A percentile compares a stretch with the other conserved stretches of the same genome.
Conservation (phyloP, 2,888 invertebrate species). For the Mythimna pallens region DNA sequence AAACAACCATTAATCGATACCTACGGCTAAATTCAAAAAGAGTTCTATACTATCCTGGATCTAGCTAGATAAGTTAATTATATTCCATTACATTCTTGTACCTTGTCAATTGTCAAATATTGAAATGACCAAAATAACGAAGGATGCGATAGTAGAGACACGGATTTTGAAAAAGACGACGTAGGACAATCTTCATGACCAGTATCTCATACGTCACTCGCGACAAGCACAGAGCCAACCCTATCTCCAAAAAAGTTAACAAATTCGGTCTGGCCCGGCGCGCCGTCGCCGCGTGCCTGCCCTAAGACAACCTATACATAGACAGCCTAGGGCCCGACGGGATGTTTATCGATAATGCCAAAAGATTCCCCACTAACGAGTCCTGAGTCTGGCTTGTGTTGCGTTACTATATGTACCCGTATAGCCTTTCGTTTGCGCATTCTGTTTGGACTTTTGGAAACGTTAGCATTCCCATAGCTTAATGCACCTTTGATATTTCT, state of each 20-base stretch:
- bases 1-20: background rate
- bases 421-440: constrained; percentile 51
- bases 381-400: constrained; percentile 66
- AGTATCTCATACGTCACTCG: background rate
- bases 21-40: constrained; percentile 1
- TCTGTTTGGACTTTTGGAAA: constrained; percentile 41
- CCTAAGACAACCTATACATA: constrained; percentile 88
- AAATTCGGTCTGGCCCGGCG: constrained; percentile 76
- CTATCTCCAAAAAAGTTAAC: constrained; percentile 81
- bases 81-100: background rate
- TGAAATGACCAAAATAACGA: background rate
- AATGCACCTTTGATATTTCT: constrained; percentile 23
- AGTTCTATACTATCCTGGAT: background rate
- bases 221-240: constrained; percentile 69
- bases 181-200: background rate
- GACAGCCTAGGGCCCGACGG: constrained; percentile 82
- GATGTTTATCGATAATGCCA: constrained; percentile 76
- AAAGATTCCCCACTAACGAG: constrained; percentile 71
- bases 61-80: background rate
- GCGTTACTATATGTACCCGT: constrained; percentile 41
- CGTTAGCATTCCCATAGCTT: constrained; percentile 26
- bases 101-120: constrained; percentile 2
- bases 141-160: background rate
- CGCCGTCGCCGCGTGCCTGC: constrained; percentile 84
- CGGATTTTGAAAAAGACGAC: background rate